phyloP scores from a whole-genome alignment of 2,888 invertebrate genomes.

The Diadegma fenestrale region DNA sequence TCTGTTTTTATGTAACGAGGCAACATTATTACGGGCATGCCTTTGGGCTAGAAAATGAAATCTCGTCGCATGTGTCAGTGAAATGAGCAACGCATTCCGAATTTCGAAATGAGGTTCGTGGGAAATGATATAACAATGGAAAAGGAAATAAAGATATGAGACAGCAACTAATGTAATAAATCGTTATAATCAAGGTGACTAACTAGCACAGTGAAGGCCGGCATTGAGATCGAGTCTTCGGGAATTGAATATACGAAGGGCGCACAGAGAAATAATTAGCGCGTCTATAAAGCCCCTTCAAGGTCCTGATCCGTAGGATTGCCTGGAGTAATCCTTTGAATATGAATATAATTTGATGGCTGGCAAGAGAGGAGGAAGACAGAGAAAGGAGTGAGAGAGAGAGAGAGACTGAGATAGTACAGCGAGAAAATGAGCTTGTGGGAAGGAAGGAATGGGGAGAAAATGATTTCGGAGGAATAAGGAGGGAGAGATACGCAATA shows the following conservation, averaged over 20 bases:
- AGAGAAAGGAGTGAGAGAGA: conserved; percentile 49
- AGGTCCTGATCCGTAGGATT: conserved; percentile 82
- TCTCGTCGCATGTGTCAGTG: conserved; percentile 11
- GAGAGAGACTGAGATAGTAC: conserved; percentile 34
- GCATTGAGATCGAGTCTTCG: conserved; percentile 40
- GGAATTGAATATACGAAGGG: conserved; percentile 81
- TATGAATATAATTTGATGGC: conserved; percentile 83
- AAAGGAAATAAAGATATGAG: conserved; percentile 11
- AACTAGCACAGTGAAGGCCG: not conserved
- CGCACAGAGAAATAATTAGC: conserved; percentile 82
- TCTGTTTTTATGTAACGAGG: not conserved
- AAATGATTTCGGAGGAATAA: conserved; percentile 15
- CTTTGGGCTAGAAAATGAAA: conserved; percentile 2
- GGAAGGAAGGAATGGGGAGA: conserved; percentile 15
- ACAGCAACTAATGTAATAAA: not conserved
- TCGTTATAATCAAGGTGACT: conserved; percentile 8
- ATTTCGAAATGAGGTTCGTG: not conserved
- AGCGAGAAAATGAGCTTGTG: conserved; percentile 34
- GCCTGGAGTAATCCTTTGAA: conserved; percentile 81
- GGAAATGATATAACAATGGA: not conserved
- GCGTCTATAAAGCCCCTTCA: conserved; percentile 79
- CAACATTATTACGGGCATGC: not conserved
- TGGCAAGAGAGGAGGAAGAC: conserved; percentile 57
- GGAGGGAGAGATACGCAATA: conserved; percentile 9
- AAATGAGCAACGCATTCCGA: conserved; percentile 44